Percentiles rank a stretch among this genome's conserved stretches.
Conservation (phyloP, 2,888 invertebrate species). For the Poecilobothrus nobilitatus region DNA sequence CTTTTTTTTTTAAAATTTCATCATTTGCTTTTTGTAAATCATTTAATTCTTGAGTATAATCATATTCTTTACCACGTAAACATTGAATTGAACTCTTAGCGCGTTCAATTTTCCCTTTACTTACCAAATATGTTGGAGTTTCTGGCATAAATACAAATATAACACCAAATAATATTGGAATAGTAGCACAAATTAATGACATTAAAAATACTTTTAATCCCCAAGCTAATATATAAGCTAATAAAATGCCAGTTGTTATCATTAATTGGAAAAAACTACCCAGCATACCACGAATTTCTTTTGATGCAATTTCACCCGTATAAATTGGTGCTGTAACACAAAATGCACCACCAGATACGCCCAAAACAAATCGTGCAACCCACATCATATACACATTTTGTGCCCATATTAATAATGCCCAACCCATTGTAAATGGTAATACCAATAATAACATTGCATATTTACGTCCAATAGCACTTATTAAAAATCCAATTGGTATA, state of each 20-base stretch:
- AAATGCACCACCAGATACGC: constrained; percentile 57
- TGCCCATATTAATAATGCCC: constrained; percentile 65
- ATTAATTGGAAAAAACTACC: constrained; percentile 84
- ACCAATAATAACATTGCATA: constrained; percentile 46
- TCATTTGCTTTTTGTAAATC: constrained; percentile 51
- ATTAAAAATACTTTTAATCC: constrained; percentile 34
- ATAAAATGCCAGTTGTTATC: constrained; percentile 73
- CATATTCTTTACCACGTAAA: constrained; percentile 65
- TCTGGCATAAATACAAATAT: constrained; percentile 81
- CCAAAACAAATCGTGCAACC: constrained; percentile 38
- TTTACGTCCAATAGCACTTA: constrained; percentile 66
- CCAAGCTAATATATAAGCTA: constrained; percentile 59
- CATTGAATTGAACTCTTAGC: constrained; percentile 61
- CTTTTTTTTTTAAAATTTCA: constrained; percentile 45
- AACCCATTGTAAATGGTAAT: constrained; percentile 63
- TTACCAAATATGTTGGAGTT: constrained; percentile 61
- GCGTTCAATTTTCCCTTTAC: constrained; percentile 53
- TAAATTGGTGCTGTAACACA: constrained; percentile 79
- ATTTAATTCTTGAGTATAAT: constrained; percentile 56
- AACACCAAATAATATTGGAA: constrained; percentile 58
- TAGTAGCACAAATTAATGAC: constrained; percentile 35
- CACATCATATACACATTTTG: constrained; percentile 48
- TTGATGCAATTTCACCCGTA: constrained; percentile 77
- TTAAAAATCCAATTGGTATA: constrained; percentile 61
- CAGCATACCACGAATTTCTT: constrained; percentile 69